A percentile compares a stretch with the other conserved stretches of the same genome.
phyloP scores from a whole-genome alignment of 2,888 invertebrate species.

The Drosophila falleni region DNA sequence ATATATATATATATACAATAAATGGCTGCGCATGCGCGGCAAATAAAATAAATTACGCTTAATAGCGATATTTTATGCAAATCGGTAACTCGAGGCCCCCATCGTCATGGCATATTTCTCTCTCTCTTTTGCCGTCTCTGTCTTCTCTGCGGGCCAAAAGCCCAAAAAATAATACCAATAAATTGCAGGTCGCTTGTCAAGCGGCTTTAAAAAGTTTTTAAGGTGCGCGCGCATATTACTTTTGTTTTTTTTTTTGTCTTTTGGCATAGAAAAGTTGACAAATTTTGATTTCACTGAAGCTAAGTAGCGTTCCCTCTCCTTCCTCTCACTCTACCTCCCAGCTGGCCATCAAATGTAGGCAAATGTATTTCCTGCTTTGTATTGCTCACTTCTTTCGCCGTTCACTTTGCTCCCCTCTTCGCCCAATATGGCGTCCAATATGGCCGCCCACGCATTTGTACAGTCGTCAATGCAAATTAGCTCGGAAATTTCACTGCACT shows the following conservation, averaged over 20 bases:
- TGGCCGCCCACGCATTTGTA: slow-evolving; percentile 54
- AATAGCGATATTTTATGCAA: slow-evolving; percentile 77
- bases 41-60: slow-evolving; percentile 75
- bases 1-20: too few species aligned
- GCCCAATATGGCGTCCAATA: slow-evolving; percentile 60
- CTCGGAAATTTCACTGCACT: slow-evolving; percentile 53
- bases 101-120: slow-evolving; percentile 11
- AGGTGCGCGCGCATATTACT: slow-evolving; percentile 49
- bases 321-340: background rate
- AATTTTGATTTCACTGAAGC: slow-evolving; percentile 58
- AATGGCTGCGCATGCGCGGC: slow-evolving; percentile 77
- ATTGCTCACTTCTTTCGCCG: slow-evolving; percentile 47
- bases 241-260: slow-evolving; percentile 18
- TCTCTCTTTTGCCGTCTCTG: background rate
- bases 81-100: slow-evolving; percentile 57
- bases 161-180: slow-evolving; percentile 54
- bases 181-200: slow-evolving; percentile 39
- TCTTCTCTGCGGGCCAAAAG: slow-evolving; percentile 33
- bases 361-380: slow-evolving; percentile 72
- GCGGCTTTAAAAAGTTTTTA: slow-evolving; percentile 40
- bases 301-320: slow-evolving; percentile 17
- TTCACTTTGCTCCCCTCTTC: slow-evolving; percentile 23
- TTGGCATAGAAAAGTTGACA: slow-evolving; percentile 59
- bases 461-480: slow-evolving; percentile 62
- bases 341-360: slow-evolving; percentile 49